Evolutionary conservation across 1,140 invertebrate species (phyloP), one percentile per base, ranked within the genome.

Genomic region (Choristoneura fumiferana): DNA sequence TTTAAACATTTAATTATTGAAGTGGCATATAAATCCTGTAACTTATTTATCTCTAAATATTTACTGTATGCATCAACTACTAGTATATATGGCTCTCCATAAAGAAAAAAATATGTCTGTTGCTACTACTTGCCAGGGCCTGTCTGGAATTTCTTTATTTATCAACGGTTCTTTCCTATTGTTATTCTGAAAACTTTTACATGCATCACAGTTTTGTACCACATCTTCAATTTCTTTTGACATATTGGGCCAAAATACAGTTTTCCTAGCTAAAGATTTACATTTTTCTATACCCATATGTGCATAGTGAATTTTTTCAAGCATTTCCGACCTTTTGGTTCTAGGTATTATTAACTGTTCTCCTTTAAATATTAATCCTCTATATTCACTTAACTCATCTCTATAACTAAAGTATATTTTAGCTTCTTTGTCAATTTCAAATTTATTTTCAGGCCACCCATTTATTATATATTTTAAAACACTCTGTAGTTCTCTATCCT

Each of bases 161-260:
- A 9, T 14, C 45, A 52, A 22, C 18, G 45, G 45, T 29, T 52
- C 45, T 52, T 33, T 52, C 9, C 5, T 14, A n/a, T 52, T 52
- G 9, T 33, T 52, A 22, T 33, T 52, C n/a, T 29, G 18, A 52
- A 22, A 52, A 10, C 10, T 52, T n/a, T 52, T 18, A 52, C 45
- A 52, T 22, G 45, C 29, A 52, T n/a, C n/a, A 52, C 45, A 52
- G 29, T 14, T 52, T 18, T 22, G 29, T 8, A 52, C 17, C 12
- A 22, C 43, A 3, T 57, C 29, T 40, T 40, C 34, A 40, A 57
- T 43, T 1, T 57, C 39, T 43, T 17, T 57, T 29, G 39, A 12
- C 55, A 40, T 40, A 12, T 29, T 29, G 1, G 56, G 56, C 56
- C 39, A 58, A 58, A 58, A 58, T 10, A 55, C 8, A 10, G 12